Evolutionary conservation across 2,888 invertebrate species (phyloP), one percentile per base, ranked within the genome.

Genomic region (Ophioninae sp.): DNA sequence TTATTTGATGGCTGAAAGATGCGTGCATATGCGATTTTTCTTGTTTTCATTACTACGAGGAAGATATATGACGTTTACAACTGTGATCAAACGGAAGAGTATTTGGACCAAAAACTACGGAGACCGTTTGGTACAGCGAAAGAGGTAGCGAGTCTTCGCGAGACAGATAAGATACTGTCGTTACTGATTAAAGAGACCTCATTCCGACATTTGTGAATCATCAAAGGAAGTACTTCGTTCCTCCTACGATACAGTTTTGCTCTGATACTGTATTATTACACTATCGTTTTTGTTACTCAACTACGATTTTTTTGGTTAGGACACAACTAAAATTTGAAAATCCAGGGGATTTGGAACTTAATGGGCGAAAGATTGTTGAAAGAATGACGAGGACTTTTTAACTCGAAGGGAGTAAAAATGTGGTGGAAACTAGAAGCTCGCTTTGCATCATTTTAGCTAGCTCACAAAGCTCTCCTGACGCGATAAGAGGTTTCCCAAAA

Each of bases 121-220:
- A 22, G 65, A 65, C 63, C 10, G 63, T 5, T 30, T 67, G 22
- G 64, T 65, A 37, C 51, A 44, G 71, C 41, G 59, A 23, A 20
- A 6, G 51, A 39, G 56, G 71, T 51, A 23, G 58, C 3, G 39
- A 23, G 23, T 65, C 44, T 77, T 73, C 51, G 58, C 69, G 37
- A 6, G 22, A 10, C 17, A 22, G 85, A 85, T 86, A 86, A 85
- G 86, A 86, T 86, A 85, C 61, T 65, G 37, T 81, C 79, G 71
- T 78, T 77, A 76, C 58, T 68, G 78, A 80, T 85, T 82, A 82
- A 23, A 76, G 37, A 61, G 23, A 65, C 30, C 22, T n/a, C 41
- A n/a, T 56, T 58, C 0, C 8, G 39, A 44, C n/a, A 51, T 6
- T 73, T 51, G 10, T 23, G 10, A 22, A 20, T 58, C 7, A 65